Base-by-base conservation (phyloP, 2,113 vertebrate genomes). In the Heteronetta atricapilla region DNA sequence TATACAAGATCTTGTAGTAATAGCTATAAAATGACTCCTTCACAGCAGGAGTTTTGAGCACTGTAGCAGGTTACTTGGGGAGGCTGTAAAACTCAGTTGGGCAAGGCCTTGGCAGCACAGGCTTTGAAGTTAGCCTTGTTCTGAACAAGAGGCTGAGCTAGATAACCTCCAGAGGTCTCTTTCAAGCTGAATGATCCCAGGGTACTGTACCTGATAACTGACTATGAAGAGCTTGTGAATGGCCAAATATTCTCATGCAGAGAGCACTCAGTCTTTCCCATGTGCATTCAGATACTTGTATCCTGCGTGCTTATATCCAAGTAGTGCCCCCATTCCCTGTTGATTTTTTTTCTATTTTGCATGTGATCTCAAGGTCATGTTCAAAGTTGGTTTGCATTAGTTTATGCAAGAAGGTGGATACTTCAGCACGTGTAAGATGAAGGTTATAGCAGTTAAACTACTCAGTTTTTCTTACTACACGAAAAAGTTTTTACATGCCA, bases 361-460 rank as follows among this genome's bases (percentile, higher is more conserved):
- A 18, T 38, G 0, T 66, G 40, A 76, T 73, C 20, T 44, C 52
- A 38, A 62, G 55, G 48, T 89, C 5, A 0, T 78, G 21, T 63
- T 90, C 63, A 69, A 26, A 42, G 34, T 48, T 68, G 10, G 2
- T 56, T 88, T 84, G 12, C 11, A 25, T 72, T 77, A 58, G 48
- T 58, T 88, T 46, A 12, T 72, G 46, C n/a, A 23, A 73, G n/a
- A 16, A 62, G 19, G 10, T 28, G 53, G 12, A 14, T 76, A 14
- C 29, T 73, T 74, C 5, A 7, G 21, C 46, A 70, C 33, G 22
- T 2, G 0, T 5, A 42, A 77, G 36, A n/a, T 7, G 55, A 75
- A 88, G 33, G 59, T 72, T 84, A 31, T 78, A 86, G 62, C 33
- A 42, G 22, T 46, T 83, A 50, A 80, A 95, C 44, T 33, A 78